Evolutionary conservation across 2,888 invertebrate genomes (phyloP).

Genomic region (Mechanitis mazaeus): DNA sequence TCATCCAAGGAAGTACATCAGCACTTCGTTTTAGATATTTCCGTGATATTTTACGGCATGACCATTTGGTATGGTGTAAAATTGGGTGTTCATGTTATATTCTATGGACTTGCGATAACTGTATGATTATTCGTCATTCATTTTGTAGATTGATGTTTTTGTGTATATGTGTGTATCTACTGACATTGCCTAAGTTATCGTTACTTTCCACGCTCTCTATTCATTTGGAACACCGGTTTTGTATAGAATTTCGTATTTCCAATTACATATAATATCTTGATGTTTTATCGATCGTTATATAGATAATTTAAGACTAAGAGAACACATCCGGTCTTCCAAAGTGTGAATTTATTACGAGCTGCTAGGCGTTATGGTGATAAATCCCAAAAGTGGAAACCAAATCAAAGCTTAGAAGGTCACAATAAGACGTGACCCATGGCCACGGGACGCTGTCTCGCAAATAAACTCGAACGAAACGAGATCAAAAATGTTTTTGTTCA

Average conservation of each 20-base stretch:
- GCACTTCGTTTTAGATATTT: conserved; percentile 25
- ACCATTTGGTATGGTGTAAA: conserved; percentile 7
- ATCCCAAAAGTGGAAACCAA: conserved; percentile 87
- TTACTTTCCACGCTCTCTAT: conserved; percentile 62
- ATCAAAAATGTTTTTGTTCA: conserved; percentile 41
- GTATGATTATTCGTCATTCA: conserved; percentile 67
- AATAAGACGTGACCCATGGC: conserved; percentile 82
- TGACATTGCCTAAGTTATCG: conserved; percentile 60
- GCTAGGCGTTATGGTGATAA: conserved; percentile 74
- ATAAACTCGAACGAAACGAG: conserved; percentile 44
- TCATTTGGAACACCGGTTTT: conserved; percentile 67
- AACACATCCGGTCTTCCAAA: conserved; percentile 56
- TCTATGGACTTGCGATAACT: conserved; percentile 75
- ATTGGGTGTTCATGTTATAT: conserved; percentile 30
- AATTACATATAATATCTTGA: conserved; percentile 34
- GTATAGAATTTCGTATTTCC: conserved; percentile 40
- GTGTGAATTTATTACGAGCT: conserved; percentile 47
- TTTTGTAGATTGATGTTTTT: conserved; percentile 74
- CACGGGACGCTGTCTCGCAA: conserved; percentile 50
- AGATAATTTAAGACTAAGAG: conserved; percentile 22
- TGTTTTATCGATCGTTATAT: conserved; percentile 33
- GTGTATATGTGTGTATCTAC: conserved; percentile 73
- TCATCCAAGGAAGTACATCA: conserved; percentile 15
- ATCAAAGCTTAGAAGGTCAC: conserved; percentile 87
- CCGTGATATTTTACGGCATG: conserved; percentile 9